Base-by-base conservation (phyloP, 2,888 invertebrate genomes). In the Pyralis farinalis region DNA sequence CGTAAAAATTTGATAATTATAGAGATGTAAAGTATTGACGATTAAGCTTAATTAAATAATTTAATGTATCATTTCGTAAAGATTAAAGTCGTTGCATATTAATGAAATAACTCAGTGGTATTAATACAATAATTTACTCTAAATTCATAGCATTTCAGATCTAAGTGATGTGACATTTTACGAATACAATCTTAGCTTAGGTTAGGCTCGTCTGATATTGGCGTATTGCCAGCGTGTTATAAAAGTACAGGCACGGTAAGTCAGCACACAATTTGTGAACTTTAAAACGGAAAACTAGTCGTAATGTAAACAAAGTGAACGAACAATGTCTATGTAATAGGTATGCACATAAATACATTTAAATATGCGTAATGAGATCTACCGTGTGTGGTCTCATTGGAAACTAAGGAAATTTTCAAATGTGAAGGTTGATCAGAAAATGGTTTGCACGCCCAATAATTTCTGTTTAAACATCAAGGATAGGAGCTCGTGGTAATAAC, bases 141-240 rank as follows among this genome's bases (percentile, higher is more conserved):
- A n/a, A n/a, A n/a, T n/a, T n/a, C n/a, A n/a, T n/a, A n/a, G 2
- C 16, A 16, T 16, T 16, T 16, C 3, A 16, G 4, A 16, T 16
- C 16, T 16, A 16, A 3, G 3, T 16, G 16, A 16, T 16, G 16
- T 3, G 16, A 16, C 16, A 16, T 16, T 25, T 43, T 40, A 28
- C 33, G 32, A 22, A 37, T 43, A 38, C 22, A 30, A 37, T 36
- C 36, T 34, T 34, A 42, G 43, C 36, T 34, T 34, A 42, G 43
- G 40, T 42, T 46, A 39, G 29, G 29, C 12, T 36, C 22, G 7
- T 11, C 20, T 21, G 10, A 22, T 31, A 31, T 44, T 51, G 51
- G 48, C 46, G 12, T 28, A 10, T 20, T 27, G 48, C 51, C 51
- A 51, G 44, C 43, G 47, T 40, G 27, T 36, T 42, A 40, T 12